Evolutionary conservation across 92 coral and sea anemone species (phyloP), one percentile per base, ranked within the genome.

Genomic region (Scolanthus callimorphus): DNA sequence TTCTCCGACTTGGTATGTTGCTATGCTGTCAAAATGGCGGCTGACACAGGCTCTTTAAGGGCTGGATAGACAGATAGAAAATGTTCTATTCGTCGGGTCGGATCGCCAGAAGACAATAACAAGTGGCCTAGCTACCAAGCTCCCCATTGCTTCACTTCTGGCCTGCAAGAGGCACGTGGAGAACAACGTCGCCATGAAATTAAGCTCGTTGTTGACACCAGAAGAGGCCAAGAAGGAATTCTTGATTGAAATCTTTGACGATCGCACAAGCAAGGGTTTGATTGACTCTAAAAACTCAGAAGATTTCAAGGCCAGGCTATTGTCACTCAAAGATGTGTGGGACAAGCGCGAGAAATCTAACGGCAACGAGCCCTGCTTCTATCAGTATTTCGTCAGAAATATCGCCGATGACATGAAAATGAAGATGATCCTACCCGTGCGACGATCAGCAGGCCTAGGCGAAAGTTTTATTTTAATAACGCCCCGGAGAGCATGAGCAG

Each of bases 131-230:
- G 17, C 72, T 0, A 20, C 73, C 0, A 45, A 73, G 44, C 61
- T 75, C 3, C 56, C 75, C 19, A 76, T 67, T 8, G 82, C 76
- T 11, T 52, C 29, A 10, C 67, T 66, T 29, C 21, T 67, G 23
- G 57, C 76, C 49, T 67, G 82, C 38, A 59, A 56, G 31, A 76
- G 58, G 39, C 76, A 67, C 34, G 63, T 76, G 20, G 61, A 37
- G n/a, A n/a, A 28, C 65, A 65, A 27, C 74, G 66, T 74, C 17
- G 66, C 27, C 25, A 59, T 64, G 27, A 74, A 74, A 73, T 28
- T 64, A 66, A 55, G 38, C 38, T 41, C 67, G 19, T 27, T 56
- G 9, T 29, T 39, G 15, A 29, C 59, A 47, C 44, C 63, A 23
- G 59, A 30, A 20, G 52, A 46, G 17, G 66, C 21, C 22, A 51